A percentile compares a stretch with the other conserved stretches of the same genome.
Conservation (phyloP, 2,113 vertebrate species). For the Lampris megalopsis region DNA sequence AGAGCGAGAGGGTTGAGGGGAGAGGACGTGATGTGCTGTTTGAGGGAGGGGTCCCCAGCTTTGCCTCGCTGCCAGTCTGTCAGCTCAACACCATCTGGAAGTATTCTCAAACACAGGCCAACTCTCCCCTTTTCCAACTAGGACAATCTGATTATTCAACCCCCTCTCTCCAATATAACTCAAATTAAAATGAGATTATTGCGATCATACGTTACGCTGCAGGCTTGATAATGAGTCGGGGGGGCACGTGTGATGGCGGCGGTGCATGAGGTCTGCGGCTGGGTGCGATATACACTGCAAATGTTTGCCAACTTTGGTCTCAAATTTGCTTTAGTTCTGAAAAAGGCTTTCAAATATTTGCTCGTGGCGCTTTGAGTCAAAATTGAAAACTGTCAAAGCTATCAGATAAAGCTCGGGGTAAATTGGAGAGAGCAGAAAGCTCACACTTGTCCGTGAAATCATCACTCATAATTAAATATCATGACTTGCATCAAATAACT, state of each 20-base stretch:
- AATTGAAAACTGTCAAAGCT: constrained; percentile 64
- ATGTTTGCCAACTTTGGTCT: constrained; percentile 73
- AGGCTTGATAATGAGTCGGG: constrained; percentile 66
- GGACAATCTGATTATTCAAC: constrained; percentile 78
- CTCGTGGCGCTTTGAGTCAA: constrained; percentile 58
- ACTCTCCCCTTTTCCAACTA: constrained; percentile 75
- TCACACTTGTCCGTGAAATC: constrained; percentile 41
- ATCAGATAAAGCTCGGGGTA: constrained; percentile 33
- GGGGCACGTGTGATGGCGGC: constrained; percentile 54
- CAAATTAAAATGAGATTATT: constrained; percentile 82
- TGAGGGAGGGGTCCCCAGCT: constrained; percentile 73
- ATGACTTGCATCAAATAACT: constrained; percentile 42
- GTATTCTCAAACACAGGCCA: constrained; percentile 84
- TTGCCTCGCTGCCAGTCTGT: constrained; percentile 82
- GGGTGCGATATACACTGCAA: constrained; percentile 56
- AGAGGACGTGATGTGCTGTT: constrained; percentile 78
- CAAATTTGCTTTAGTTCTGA: constrained; percentile 59
- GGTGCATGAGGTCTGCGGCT: constrained; percentile 52
- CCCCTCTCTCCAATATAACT: constrained; percentile 61
- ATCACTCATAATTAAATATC: constrained; percentile 51
- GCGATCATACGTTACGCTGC: constrained; percentile 68
- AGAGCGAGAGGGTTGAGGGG: constrained; percentile 28
- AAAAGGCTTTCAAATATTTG: constrained; percentile 69
- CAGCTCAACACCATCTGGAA: constrained; percentile 91
- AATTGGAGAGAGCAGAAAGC: constrained; percentile 34